A percentile compares a stretch with the other conserved stretches of the same genome.
phyloP scores from a whole-genome alignment of 1,140 invertebrate species.

The Calliphora vicina region DNA sequence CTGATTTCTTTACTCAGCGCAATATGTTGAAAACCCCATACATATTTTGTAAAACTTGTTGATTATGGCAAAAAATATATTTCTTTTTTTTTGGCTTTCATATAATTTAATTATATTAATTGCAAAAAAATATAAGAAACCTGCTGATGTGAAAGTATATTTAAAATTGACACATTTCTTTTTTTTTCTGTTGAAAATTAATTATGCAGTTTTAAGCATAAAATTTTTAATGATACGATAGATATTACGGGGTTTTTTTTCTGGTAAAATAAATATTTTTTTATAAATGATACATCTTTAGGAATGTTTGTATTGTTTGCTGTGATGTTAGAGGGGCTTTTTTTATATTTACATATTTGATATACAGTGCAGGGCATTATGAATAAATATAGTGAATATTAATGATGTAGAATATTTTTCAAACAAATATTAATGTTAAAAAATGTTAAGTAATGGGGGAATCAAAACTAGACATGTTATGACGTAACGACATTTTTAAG shows the following conservation, averaged over 20 bases:
- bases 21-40: not conserved
- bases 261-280: not conserved
- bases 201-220: not conserved
- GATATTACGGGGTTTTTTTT: not conserved
- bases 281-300: not conserved
- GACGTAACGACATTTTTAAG: no score
- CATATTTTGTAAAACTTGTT: not conserved
- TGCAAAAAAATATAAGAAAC: not conserved
- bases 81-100: no score
- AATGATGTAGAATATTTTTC: no score
- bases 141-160: not conserved
- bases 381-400: no score
- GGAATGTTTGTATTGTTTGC: not conserved
- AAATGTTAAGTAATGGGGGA: no score
- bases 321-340: not conserved
- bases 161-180: not conserved
- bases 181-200: not conserved
- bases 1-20: not conserved
- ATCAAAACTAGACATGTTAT: no score
- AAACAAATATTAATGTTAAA: no score
- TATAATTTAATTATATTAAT: not conserved
- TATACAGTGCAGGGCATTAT: not conserved
- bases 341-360: not conserved
- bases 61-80: not conserved
- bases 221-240: constrained; percentile 8